Evolutionary conservation across 2,888 invertebrate genomes (phyloP), one percentile per base, ranked within the genome.

Genomic region (Chirona hameri): DNA sequence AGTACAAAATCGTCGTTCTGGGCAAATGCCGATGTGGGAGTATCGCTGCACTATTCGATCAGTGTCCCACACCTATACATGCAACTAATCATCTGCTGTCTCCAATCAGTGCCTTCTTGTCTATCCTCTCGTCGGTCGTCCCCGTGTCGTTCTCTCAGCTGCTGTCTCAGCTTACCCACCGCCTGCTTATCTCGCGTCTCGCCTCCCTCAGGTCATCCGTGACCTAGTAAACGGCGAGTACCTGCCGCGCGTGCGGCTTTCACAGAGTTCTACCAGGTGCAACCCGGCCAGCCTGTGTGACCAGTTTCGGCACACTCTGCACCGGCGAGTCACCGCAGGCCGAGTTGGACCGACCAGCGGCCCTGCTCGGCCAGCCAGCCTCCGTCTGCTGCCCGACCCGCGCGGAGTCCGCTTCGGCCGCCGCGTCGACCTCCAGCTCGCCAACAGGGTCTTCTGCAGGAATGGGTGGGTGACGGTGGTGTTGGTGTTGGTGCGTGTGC

Each of bases 211-310:
- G 89, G 86, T 86, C n/a, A 88, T 90, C n/a, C 85, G 86, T 69
- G 86, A 86, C 81, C 85, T 88, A 29, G 85, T 90, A n/a, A 85
- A 86, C 39, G 86, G 83, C 21, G 83, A 84, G 82, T 86, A 89
- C 24, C 86, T 90, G 29, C 89, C 89, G 9, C 85, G 86, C 81
- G 86, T 88, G 57, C 88, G 87, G 69, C 85, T 91, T n/a, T 31
- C 87, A 89, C 81, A n/a, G 90, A 91, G 85, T 90, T 89, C 85
- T 90, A 87, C 86, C 80, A 80, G n/a, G 57, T 48, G 27, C 79
- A 55, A 15, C 46, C 48, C 57, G n/a, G 80, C 80, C 55, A 27
- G 4, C 15, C 52, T 80, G 52, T 46, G 1, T 5, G 80, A 80
- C 52, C 27, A n/a, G 52, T 24, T n/a, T 80, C 7, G 39, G 24